Base-by-base conservation (phyloP, 2,888 invertebrate species). In the Nasonovia ribisnigri region DNA sequence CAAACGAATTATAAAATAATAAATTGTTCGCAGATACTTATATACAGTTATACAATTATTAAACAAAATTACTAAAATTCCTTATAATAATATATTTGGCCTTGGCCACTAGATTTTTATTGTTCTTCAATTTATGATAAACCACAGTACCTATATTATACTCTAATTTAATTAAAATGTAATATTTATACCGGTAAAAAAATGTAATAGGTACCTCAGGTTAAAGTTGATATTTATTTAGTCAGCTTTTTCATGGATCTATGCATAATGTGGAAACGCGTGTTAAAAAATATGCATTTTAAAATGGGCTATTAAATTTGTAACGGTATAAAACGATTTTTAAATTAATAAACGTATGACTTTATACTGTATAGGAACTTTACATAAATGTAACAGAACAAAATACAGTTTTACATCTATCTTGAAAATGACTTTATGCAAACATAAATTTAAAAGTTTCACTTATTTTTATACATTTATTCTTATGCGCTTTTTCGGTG, bases 401-500 rank as follows among this genome's bases (percentile, higher is more conserved):
- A n/a, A n/a, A 86, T 29, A 46, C 86, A 20, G 43, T 43, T 48
- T 43, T 46, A 86, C 86, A 54, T 51, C 24, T 36, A 36, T 51
- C 51, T 36, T 24, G 24, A 88, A 88, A 51, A 88, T 1, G 20
- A 88, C 54, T 88, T 36, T 36, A 26, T 42, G 10, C 36, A 88
- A 51, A 54, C 51, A 88, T 51, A 36, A 88, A 51, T 36, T 51
- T 1, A 88, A 88, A 88, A 88, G 54, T 54, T 88, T 88, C 24
- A 29, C 46, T 86, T 29, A 57, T 26, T 57, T 57, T 57, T 8
- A 29, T 86, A 46, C 46, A 86, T 88, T 88, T 88, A 20, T 51
- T 36, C 16, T 13, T 57, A 51, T n/a, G 29, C 54, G 26, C n/a
- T 10, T 36, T 42, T 54, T 16, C 54, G 26, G 42, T 42, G 26